Evolutionary conservation across 2,888 invertebrate genomes (phyloP).

Genomic region (Xanthia togata): DNA sequence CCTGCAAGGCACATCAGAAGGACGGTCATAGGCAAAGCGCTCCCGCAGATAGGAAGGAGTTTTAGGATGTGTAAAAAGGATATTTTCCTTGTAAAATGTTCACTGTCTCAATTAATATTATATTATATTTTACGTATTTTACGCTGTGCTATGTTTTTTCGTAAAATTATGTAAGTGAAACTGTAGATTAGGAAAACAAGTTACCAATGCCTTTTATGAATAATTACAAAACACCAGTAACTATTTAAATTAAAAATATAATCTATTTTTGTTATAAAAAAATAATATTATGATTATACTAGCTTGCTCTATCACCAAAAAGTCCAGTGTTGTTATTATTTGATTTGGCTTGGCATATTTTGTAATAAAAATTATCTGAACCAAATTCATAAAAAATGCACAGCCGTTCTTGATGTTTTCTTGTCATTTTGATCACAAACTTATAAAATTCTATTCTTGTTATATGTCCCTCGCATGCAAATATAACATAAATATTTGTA

Average conservation of each 20-base stretch:
- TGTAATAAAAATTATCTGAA: background rate
- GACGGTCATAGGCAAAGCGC: too few species aligned
- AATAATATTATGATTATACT: background rate
- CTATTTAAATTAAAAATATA: slow-evolving; percentile 23
- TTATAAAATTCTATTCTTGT: background rate
- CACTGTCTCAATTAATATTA: slow-evolving; percentile 17
- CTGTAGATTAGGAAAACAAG: slow-evolving; percentile 26
- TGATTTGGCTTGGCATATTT: background rate
- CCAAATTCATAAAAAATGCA: background rate
- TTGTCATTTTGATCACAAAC: background rate
- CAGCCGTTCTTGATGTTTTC: background rate
- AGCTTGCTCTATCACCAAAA: background rate
- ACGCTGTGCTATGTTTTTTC: slow-evolving; percentile 1
- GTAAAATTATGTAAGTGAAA: slow-evolving; percentile 13
- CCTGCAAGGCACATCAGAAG: too few species aligned
- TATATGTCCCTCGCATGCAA: background rate
- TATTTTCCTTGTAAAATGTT: slow-evolving; percentile 1
- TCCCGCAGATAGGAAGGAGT: too few species aligned
- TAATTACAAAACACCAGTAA: slow-evolving; percentile 21
- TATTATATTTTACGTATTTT: slow-evolving; percentile 33
- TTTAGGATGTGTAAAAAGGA: background rate
- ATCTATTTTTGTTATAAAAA: slow-evolving; percentile 31
- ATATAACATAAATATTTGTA: slow-evolving; percentile 3
- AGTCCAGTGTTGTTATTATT: background rate
- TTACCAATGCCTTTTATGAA: slow-evolving; percentile 43